Percentiles rank a stretch among this genome's conserved stretches.
Evolutionary conservation across 2,797 vertebrate genomes (phyloP).

Genomic region (Lepilemur ruficaudatus): DNA sequence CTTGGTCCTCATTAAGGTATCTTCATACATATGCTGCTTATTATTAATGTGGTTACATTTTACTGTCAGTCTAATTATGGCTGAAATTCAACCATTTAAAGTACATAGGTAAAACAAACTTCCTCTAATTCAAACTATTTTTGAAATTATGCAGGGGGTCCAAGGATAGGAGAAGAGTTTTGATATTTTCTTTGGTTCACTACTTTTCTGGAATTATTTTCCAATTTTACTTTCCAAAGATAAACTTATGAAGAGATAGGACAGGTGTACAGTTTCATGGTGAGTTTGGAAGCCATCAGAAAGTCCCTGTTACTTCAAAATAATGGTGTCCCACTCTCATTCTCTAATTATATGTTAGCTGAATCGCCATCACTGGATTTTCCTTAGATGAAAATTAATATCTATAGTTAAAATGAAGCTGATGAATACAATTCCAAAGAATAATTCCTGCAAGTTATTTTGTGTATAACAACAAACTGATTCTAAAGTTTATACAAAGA

Average conservation of each 20-base stretch:
- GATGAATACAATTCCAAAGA: neutral
- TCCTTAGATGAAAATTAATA: neutral
- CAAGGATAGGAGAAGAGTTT: neutral
- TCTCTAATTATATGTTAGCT: neutral
- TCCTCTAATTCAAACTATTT: conserved; percentile 17
- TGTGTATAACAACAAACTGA: neutral
- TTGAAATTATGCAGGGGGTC: neutral
- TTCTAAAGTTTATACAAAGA: neutral
- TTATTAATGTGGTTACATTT: conserved; percentile 51
- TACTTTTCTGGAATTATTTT: neutral
- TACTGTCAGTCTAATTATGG: conserved; percentile 37
- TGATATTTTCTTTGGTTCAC: neutral
- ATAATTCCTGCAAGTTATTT: neutral
- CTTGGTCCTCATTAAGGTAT: conserved; percentile 63
- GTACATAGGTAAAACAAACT: neutral
- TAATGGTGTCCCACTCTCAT: neutral
- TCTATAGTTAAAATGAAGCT: neutral
- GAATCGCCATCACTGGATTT: neutral
- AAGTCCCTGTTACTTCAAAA: neutral
- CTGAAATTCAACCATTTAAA: conserved; percentile 62
- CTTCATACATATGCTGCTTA: conserved; percentile 57
- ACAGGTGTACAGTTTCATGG: neutral
- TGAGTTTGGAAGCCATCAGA: neutral
- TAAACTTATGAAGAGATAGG: neutral
- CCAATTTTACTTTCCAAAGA: neutral